Evolutionary conservation across 2,888 invertebrate genomes (phyloP).

Genomic region (Anodontia alba): DNA sequence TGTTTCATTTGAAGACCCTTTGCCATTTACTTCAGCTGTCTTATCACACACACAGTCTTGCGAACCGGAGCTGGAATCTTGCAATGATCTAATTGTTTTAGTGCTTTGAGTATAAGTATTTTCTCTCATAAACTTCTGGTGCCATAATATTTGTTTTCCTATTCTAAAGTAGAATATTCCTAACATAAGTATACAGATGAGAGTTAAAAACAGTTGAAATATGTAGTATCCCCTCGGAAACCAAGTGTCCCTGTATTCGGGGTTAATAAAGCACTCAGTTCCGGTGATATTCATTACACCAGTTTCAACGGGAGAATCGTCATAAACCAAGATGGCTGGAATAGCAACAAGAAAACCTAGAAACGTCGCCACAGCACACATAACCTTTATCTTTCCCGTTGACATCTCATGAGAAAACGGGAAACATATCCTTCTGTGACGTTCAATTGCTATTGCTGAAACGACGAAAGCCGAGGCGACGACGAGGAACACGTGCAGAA

Average conservation of each 20-base stretch:
- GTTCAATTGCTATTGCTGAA: conserved; percentile 71
- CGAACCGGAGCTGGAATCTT: conserved; percentile 10
- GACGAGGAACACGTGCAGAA: conserved; percentile 66
- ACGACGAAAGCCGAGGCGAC: conserved; percentile 73
- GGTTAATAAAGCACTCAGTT: conserved; percentile 71
- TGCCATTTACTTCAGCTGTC: conserved; percentile 23
- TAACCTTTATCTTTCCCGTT: conserved; percentile 60
- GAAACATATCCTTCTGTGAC: conserved; percentile 73
- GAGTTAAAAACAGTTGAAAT: conserved; percentile 59
- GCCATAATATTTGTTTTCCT: conserved; percentile 55
- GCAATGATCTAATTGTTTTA: not conserved
- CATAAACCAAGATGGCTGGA: conserved; percentile 66
- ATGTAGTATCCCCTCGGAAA: conserved; percentile 65
- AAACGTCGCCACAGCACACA: conserved; percentile 59
- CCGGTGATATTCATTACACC: conserved; percentile 65
- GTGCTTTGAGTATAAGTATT: conserved; percentile 40
- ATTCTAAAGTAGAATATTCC: conserved; percentile 66
- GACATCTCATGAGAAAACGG: conserved; percentile 70
- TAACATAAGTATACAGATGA: conserved; percentile 55
- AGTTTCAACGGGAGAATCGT: conserved; percentile 64
- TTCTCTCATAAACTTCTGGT: conserved; percentile 60
- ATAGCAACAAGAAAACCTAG: conserved; percentile 66
- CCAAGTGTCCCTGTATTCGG: conserved; percentile 51
- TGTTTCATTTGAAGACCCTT: not conserved
- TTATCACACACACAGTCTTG: not conserved